Evolutionary conservation across 2,113 vertebrate species (phyloP).

Genomic region (Scopus umbretta): DNA sequence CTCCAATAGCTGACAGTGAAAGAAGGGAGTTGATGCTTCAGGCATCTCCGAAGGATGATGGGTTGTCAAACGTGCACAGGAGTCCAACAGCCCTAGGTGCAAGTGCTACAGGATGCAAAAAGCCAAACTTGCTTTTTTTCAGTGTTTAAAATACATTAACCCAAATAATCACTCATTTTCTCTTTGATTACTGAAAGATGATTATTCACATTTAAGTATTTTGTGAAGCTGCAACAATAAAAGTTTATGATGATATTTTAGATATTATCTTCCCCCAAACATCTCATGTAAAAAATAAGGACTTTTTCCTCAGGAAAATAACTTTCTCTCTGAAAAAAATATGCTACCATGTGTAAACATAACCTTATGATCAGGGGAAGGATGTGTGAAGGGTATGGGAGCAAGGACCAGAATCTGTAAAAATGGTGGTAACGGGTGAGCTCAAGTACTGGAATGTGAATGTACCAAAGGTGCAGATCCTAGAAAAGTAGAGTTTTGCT

Average conservation of each 20-base stretch:
- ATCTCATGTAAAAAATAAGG: neutral
- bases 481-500: neutral
- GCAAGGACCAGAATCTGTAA: neutral
- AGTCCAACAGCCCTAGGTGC: neutral
- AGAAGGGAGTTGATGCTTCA: neutral
- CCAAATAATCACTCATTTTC: neutral
- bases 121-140: neutral
- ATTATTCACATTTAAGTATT: neutral
- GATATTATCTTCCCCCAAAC: neutral
- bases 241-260: neutral
- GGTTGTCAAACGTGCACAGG: neutral
- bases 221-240: neutral
- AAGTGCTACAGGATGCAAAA: neutral
- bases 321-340: neutral
- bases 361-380: neutral
- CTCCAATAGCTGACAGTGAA: neutral
- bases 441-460: neutral
- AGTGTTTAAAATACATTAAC: neutral
- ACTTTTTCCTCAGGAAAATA: neutral
- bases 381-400: neutral
- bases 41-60: neutral
- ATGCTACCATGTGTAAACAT: neutral
- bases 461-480: neutral
- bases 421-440: neutral
- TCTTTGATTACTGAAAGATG: neutral